A percentile compares a stretch with the other conserved stretches of the same genome.
Conservation (phyloP, 1,140 invertebrate genomes). For the Holcopasites calliopsidis region DNA sequence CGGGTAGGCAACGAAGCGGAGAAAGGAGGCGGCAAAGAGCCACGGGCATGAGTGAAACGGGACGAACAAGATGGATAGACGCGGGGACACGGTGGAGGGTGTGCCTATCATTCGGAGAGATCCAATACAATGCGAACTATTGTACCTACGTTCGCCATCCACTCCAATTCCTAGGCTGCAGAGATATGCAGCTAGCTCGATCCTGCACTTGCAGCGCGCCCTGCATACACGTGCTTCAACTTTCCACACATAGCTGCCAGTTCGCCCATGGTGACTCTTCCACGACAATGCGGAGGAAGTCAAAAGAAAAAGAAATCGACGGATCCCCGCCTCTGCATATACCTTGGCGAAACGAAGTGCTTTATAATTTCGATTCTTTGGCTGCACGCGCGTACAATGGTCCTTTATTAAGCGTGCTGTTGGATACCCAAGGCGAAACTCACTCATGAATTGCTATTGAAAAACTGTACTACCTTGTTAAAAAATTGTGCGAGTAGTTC, state of each 20-base stretch:
- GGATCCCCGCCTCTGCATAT: too few relatives aligned
- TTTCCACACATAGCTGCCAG: background rate
- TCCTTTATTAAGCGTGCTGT: too few relatives aligned
- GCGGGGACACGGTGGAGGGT: background rate
- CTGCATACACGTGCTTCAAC: constrained; percentile 25
- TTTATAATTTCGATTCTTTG: background rate
- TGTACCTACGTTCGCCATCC: constrained; percentile 64
- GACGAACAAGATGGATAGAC: constrained; percentile 17
- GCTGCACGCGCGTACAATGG: background rate
- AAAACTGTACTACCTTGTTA: too few relatives aligned
- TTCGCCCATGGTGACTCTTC: background rate
- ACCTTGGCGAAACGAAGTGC: background rate
- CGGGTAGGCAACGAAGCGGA: constrained; percentile 35
- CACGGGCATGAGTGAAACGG: background rate
- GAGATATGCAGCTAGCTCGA: constrained; percentile 58
- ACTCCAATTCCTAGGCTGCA: constrained; percentile 64
- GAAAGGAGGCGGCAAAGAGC: constrained; percentile 12
- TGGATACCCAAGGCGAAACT: too few relatives aligned
- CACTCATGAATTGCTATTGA: too few relatives aligned
- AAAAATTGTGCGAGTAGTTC: too few relatives aligned
- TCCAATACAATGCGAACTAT: constrained; percentile 66
- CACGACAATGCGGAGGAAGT: background rate
- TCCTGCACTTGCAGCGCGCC: constrained; percentile 39
- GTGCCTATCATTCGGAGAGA: constrained; percentile 60
- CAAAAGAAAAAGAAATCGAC: background rate